Base-by-base conservation (phyloP, 2,797 vertebrate genomes). In the Diplodus puntazzo region DNA sequence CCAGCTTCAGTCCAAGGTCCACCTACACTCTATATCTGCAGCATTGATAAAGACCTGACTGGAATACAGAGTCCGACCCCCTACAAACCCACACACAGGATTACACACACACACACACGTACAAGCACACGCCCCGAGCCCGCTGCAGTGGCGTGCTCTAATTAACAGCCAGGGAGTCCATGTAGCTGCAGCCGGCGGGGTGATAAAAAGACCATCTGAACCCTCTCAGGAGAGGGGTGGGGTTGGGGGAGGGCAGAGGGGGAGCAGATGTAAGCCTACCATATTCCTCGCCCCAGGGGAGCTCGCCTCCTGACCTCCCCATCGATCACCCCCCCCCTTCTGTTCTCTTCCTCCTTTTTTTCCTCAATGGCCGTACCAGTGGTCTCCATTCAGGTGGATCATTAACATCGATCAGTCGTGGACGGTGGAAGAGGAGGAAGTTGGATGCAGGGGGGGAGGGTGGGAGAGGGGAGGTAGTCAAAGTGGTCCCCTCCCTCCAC, bases 181-280 rank as follows among this genome's bases (percentile, higher is more conserved):
- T 92, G 88, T 92, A 90, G 77, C 60, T 20, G 64, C 81, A 86
- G 89, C 91, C 80, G 4, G 76, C 70, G 42, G 86, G 85, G 84
- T 88, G 91, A 92, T 94, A 90, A 94, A 94, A 93, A 94, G 84
- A 89, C 89, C 92, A 92, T 92, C 86, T 92, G 92, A 93, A 91
- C 89, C 87, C 78, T 92, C 92, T 81, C 88, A 76, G 66, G 89
- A 84, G 87, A 88, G 80, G 61, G 69, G 71, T 48, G 67, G 52
- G 79, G 79, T 69, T 45, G 77, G 73, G 60, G 74, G 81, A 65
- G 83, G 84, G 80, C 65, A 80, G 77, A 67, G 75, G 84, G 82
- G 87, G 71, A 91, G 87, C 90, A 92, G 90, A 90, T 93, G 92
- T 93, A 89, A 82, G 69, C 63, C 85, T 73, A 58, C 80, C 85